These are phyloP conservation scores for Manis pentadactyla DNA, from an alignment of 2,797 vertebrate genomes.

Conservation along the genomic window DNA sequence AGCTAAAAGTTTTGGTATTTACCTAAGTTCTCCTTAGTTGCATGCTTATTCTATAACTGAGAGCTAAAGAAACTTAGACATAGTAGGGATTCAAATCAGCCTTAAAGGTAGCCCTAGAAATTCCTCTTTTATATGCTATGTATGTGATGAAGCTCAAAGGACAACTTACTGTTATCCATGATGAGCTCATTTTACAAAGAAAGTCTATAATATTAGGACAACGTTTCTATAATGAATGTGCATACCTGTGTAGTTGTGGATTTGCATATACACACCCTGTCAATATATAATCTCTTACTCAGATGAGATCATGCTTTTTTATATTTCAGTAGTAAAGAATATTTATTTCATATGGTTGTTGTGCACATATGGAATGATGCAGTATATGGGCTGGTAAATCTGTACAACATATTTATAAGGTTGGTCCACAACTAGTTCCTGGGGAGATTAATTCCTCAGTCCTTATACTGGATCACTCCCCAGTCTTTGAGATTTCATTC, in stretches of 20 bases:
- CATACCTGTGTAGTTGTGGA: no score
- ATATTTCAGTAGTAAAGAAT: not conserved
- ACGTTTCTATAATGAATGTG: not conserved
- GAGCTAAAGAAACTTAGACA: not conserved
- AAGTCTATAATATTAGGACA: not conserved
- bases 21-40: not conserved
- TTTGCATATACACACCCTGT: fast-evolving
- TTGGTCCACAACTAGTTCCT: not conserved
- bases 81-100: not conserved
- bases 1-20: not conserved
- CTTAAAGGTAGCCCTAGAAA: not conserved
- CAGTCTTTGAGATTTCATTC: not conserved
- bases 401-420: not conserved
- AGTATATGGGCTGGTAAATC: not conserved
- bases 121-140: not conserved
- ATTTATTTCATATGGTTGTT: not conserved
- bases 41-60: not conserved
- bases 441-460: not conserved
- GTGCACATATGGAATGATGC: not conserved
- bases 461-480: not conserved
- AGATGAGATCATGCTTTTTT: not conserved
- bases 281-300: not conserved
- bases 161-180: not conserved
- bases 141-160: not conserved
- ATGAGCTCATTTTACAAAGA: not conserved